phyloP scores from a whole-genome alignment of 2,113 vertebrate species.

The Emydocephalus ijimae region DNA sequence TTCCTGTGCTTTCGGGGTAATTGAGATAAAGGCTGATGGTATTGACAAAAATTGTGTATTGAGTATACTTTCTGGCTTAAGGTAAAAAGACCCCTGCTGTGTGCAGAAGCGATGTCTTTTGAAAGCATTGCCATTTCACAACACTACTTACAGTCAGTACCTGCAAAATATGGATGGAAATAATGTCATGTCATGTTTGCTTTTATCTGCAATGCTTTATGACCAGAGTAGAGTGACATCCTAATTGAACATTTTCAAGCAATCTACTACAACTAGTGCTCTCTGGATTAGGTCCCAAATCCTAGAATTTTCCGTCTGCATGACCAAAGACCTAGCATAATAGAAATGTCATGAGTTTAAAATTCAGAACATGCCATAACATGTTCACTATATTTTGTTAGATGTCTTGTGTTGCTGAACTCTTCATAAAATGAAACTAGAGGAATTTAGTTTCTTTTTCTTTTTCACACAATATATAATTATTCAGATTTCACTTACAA shows the following conservation, averaged over 20 bases:
- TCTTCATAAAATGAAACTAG: not conserved
- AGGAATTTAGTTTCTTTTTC: not conserved
- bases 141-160: not conserved
- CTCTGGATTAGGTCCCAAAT: not conserved
- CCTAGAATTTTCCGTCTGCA: not conserved
- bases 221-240: not conserved
- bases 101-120: constrained; percentile 1
- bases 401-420: not conserved
- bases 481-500: not conserved
- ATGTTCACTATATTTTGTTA: not conserved
- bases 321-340: not conserved
- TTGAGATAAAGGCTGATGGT: constrained; percentile 17
- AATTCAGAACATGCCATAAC: not conserved
- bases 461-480: not conserved
- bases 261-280: not conserved
- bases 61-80: constrained; percentile 17
- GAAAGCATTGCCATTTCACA: constrained; percentile 23
- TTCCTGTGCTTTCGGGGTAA: constrained; percentile 19
- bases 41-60: constrained; percentile 11
- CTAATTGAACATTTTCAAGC: not conserved
- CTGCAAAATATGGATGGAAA: not conserved
- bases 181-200: not conserved
- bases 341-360: not conserved
- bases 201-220: not conserved
- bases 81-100: constrained; percentile 2